phyloP scores from a whole-genome alignment of 2,888 invertebrate species.

The Caenorhabditis sp. region DNA sequence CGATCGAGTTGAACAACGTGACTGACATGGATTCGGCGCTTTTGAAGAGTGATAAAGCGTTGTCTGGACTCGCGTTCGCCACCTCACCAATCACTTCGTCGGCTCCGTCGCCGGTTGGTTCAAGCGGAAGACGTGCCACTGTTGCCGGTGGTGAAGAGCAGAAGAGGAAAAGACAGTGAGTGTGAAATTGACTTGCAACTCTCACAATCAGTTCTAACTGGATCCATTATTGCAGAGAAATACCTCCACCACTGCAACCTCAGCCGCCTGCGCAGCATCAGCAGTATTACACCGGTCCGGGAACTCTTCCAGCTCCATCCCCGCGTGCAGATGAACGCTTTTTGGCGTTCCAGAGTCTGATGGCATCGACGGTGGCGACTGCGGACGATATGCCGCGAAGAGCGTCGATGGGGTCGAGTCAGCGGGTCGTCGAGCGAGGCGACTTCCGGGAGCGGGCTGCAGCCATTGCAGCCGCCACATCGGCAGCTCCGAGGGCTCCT shows the following conservation, averaged over 20 bases:
- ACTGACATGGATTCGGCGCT: conserved; percentile 48
- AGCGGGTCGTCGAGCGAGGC: conserved; percentile 31
- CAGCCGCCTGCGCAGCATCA: no score
- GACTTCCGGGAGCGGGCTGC: conserved; percentile 42
- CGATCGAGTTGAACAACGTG: conserved; percentile 58
- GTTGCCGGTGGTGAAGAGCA: conserved; percentile 16
- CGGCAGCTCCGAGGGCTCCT: no score
- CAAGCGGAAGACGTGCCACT: conserved; percentile 24
- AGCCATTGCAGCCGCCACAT: neutral
- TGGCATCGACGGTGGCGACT: neutral
- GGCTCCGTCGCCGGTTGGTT: conserved; percentile 14
- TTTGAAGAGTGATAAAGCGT: conserved; percentile 25
- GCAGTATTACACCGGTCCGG: no score
- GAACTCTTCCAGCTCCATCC: neutral
- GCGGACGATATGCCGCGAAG: conserved; percentile 39
- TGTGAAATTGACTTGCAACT: neutral
- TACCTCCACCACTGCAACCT: neutral
- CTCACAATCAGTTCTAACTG: neutral
- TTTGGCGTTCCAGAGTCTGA: conserved; percentile 13
- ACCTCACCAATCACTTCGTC: neutral
- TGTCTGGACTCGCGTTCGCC: conserved; percentile 34
- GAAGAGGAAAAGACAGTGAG: conserved; percentile 18
- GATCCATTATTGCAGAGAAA: neutral
- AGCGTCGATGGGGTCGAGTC: conserved; percentile 26
- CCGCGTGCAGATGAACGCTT: neutral